Base-by-base conservation (phyloP, 2,797 vertebrate genomes). In the Enoplosus armatus region DNA sequence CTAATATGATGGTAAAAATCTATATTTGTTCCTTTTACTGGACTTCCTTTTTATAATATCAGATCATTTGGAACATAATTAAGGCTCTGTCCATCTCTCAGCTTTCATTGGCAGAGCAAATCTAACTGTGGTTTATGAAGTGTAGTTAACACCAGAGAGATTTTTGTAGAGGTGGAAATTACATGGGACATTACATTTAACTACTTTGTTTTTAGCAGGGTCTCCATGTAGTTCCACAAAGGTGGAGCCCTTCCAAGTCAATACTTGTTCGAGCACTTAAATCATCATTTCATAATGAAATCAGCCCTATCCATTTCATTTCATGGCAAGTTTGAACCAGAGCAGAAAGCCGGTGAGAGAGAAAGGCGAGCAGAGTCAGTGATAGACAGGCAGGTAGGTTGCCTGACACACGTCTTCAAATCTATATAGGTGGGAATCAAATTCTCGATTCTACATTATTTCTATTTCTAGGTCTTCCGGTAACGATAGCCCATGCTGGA, bases 101-200 rank as follows among this genome's bases (percentile, higher is more conserved):
- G 64, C 56, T 87, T 72, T 85, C 81, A 80, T 78, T 77, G 83
- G 74, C 65, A 62, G 59, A 61, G 59, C 62, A 84, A 68, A 85
- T 85, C 84, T 79, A 78, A 79, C 72, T 47, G 77, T 73, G 87
- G 72, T 94, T 94, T 92, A 93, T 91, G 91, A 90, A 80, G 91
- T 92, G 90, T 82, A 83, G 80, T 90, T 88, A 90, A 85, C 75
- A 86, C 75, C 73, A 80, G 63, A 83, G 88, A 92, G 85, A 84
- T 85, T 87, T 94, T 91, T 93, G 89, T 91, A 83, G 87, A 89
- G 79, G 86, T 80, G 59, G 74, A 85, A 90, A 94, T 95, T 93
- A 94, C 92, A 95, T 88, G 94, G 89, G 71, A 91, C 94, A 93
- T 94, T 94, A 90, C 84, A 89, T 94, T 93, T 94, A 92, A 95